These are phyloP conservation scores for Lomographa bimaculata DNA, from an alignment of 2,888 invertebrate genomes.

Conservation along the genomic window DNA sequence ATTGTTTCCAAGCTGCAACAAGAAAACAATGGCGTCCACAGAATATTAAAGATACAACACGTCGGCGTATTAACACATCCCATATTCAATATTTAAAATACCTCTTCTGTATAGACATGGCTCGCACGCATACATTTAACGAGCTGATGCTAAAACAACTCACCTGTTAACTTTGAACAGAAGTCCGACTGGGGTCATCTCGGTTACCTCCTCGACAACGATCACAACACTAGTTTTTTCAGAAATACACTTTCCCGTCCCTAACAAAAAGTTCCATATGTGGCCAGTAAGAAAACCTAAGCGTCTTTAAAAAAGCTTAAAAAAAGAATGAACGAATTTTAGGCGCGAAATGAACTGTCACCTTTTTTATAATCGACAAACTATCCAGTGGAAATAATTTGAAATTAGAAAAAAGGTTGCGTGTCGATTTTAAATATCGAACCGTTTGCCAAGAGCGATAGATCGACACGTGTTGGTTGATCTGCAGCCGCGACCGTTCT, in stretches of 20 bases:
- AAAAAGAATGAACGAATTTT: conserved; percentile 5
- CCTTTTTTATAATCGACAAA: too few species aligned
- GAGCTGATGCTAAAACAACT: conserved; percentile 41
- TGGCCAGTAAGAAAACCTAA: too few species aligned
- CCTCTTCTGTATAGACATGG: conserved; percentile 29
- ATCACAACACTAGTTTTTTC: conserved; percentile 42
- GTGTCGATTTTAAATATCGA: conserved; percentile 30
- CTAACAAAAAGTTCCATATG: conserved; percentile 11
- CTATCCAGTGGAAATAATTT: conserved; percentile 4
- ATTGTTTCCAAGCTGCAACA: conserved; percentile 16
- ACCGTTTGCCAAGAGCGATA: conserved; percentile 43
- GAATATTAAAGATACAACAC: conserved; percentile 36
- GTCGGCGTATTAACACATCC: conserved; percentile 50
- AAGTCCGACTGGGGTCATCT: conserved; percentile 84
- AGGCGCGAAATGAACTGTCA: conserved; percentile 12
- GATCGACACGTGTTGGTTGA: conserved; percentile 61
- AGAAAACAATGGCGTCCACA: conserved; percentile 38
- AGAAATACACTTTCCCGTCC: conserved; percentile 25
- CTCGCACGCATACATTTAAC: conserved; percentile 25
- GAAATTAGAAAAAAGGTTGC: conserved; percentile 20
- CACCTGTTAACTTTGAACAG: conserved; percentile 85
- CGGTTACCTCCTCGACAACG: conserved; percentile 37
- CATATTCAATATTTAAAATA: conserved; percentile 57
- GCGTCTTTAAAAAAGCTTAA: too few species aligned
- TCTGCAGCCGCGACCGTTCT: conserved; percentile 65